Evolutionary conservation across 2,797 vertebrate genomes (phyloP), one percentile per base, ranked within the genome.

Genomic region (Vireo griseus): DNA sequence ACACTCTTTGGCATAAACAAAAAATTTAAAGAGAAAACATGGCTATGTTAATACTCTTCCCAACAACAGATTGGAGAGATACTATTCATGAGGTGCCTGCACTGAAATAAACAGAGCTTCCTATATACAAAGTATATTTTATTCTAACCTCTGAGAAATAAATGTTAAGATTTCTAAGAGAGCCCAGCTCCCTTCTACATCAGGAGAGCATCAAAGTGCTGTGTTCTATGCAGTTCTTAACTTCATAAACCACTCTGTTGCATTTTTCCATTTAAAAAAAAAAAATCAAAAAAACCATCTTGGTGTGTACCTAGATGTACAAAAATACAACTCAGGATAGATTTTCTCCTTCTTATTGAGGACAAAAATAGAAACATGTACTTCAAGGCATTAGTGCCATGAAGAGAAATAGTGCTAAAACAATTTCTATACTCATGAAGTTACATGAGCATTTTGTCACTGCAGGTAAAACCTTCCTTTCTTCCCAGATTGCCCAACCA

Each of bases 1-100:
- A 47, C 65, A 58, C 15, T 95, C 95, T 95, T 95, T 93, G 88
- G 81, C 78, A 82, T 8, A 29, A 44, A 83, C 21, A 66, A 91
- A 87, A 48, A 77, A 87, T 21, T 6, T 33, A 40, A 83, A 54
- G 19, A 74, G 26, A 74, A 92, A 83, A 10, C 15, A 66, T 22
- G 72, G 68, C 16, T 86, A 22, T 45, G 24, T 61, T 91, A 93
- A 92, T 61, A 42, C 11, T 61, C 18, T 48, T 71, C 44, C 45
- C 44, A 87, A 28, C 9, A 86, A 22, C 13, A 73, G 51, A 52
- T n/a, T 28, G 31, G 51, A 89, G 89, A 77, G 29, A 80, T 33
- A 8, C 11, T 66, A 48, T 65, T 33, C 69, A 13, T 51, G 37
- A 65, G 11, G 24, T 17, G 7, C 10, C 42, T 77, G 25, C 35